Conservation (phyloP, 2,797 vertebrate species). For the Decapterus maruadsi region DNA sequence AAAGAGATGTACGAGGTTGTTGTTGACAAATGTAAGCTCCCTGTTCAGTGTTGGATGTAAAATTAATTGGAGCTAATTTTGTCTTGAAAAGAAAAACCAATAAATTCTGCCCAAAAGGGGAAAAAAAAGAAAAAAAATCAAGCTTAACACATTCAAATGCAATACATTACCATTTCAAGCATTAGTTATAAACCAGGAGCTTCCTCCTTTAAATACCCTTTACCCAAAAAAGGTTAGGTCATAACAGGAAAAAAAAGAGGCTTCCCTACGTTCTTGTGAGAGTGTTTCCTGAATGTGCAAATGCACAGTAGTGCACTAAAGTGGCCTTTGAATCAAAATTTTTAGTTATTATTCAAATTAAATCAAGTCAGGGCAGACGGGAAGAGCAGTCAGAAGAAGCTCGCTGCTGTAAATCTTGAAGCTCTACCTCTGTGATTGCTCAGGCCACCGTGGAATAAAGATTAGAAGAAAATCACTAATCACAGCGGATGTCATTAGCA, state of each 20-base stretch:
- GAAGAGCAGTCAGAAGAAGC: constrained; percentile 85
- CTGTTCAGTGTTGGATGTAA: neutral
- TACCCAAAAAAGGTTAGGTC: constrained; percentile 63
- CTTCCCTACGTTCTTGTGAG: constrained; percentile 47
- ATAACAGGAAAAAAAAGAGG: constrained; percentile 56
- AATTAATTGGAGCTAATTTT: constrained; percentile 8
- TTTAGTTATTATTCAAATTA: constrained; percentile 91
- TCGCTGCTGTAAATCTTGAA: constrained; percentile 89
- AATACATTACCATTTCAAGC: constrained; percentile 46
- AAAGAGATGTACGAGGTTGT: neutral
- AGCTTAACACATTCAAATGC: constrained; percentile 30
- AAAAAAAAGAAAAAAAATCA: constrained; percentile 7
- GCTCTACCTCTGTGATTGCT: constrained; percentile 93
- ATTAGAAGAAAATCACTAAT: constrained; percentile 98
- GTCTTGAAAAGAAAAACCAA: constrained; percentile 11
- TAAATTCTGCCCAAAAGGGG: constrained; percentile 8
- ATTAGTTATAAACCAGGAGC: constrained; percentile 38
- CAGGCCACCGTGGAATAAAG: constrained; percentile 93
- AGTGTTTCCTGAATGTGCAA: constrained; percentile 74
- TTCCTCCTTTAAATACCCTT: constrained; percentile 48
- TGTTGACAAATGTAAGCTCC: constrained; percentile 2
- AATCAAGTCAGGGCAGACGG: constrained; percentile 90
- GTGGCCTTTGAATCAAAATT: constrained; percentile 85
- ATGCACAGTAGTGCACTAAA: constrained; percentile 65
- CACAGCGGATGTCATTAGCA: constrained; percentile 95